A percentile compares a stretch with the other conserved stretches of the same genome.
phyloP scores from a whole-genome alignment of 2,797 vertebrate genomes.

The Tragopan temminckii region DNA sequence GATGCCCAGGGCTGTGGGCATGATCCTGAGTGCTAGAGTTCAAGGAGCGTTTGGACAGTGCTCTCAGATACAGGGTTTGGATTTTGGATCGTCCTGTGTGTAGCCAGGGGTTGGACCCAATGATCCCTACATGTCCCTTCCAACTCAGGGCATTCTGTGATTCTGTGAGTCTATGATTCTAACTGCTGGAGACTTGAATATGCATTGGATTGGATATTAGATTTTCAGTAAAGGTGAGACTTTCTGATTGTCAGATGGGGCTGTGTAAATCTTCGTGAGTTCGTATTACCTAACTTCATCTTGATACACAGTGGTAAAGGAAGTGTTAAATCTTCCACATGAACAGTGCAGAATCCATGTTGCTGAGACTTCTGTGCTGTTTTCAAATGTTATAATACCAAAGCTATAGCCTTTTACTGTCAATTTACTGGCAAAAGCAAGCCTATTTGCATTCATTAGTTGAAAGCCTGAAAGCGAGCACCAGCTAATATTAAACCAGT shows the following conservation, averaged over 20 bases:
- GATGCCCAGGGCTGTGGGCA: no score
- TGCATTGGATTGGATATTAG: background rate
- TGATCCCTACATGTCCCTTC: no score
- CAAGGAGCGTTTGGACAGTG: no score
- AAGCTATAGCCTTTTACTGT: background rate
- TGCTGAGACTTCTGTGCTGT: background rate
- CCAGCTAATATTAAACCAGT: background rate
- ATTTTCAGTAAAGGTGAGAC: background rate
- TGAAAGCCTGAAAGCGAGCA: background rate
- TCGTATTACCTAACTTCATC: background rate
- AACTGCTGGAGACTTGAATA: background rate
- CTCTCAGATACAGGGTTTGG: no score
- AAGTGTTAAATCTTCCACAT: background rate
- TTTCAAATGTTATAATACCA: background rate
- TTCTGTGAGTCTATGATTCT: background rate
- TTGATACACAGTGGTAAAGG: background rate
- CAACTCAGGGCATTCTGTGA: no score
- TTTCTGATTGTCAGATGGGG: background rate
- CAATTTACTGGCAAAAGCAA: background rate
- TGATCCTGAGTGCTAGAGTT: no score
- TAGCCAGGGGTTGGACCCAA: no score
- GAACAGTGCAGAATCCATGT: background rate
- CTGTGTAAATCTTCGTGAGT: background rate
- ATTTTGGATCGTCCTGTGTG: no score
- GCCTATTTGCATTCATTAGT: background rate